phyloP scores from a whole-genome alignment of 1,140 invertebrate genomes.

The Bactericera cockerelli region DNA sequence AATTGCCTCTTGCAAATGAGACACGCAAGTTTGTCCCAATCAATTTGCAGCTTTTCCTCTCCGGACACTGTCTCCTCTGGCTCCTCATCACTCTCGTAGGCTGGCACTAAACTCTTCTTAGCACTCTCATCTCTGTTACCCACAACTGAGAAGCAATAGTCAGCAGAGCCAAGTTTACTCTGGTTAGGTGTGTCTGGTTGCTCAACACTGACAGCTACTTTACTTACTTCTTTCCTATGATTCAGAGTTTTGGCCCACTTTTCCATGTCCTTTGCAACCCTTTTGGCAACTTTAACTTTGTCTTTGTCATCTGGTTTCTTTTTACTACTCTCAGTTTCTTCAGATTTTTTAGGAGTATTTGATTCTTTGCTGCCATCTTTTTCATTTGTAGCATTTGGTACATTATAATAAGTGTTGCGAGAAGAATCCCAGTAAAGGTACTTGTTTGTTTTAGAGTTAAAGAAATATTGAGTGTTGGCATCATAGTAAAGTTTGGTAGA shows the following conservation, averaged over 20 bases:
- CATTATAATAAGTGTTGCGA: constrained; percentile 49
- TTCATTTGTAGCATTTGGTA: constrained; percentile 41
- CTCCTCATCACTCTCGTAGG: constrained; percentile 54
- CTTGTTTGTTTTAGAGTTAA: constrained; percentile 73
- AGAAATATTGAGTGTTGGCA: constrained; percentile 84
- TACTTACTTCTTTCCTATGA: constrained; percentile 82
- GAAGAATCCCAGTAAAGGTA: constrained; percentile 91
- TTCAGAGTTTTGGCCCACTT: constrained; percentile 95
- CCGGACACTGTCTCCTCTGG: constrained; percentile 22
- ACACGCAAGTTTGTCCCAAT: constrained; percentile 83
- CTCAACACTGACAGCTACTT: constrained; percentile 34
- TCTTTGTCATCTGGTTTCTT: constrained; percentile 30
- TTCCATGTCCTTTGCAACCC: constrained; percentile 93
- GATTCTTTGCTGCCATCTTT: constrained; percentile 8
- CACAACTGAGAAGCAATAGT: constrained; percentile 78
- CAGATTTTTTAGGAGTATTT: too few relatives aligned
- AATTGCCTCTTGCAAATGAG: constrained; percentile 91
- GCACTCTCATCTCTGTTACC: constrained; percentile 32
- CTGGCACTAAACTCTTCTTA: constrained; percentile 42
- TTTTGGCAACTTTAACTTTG: constrained; percentile 93
- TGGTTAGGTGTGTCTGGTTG: constrained; percentile 20
- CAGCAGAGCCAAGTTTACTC: constrained; percentile 50
- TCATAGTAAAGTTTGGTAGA: constrained; percentile 89
- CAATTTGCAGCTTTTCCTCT: constrained; percentile 41
- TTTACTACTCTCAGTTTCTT: constrained; percentile 25